phyloP scores from a whole-genome alignment of 2,888 invertebrate genomes.

The Folsomia candida region DNA sequence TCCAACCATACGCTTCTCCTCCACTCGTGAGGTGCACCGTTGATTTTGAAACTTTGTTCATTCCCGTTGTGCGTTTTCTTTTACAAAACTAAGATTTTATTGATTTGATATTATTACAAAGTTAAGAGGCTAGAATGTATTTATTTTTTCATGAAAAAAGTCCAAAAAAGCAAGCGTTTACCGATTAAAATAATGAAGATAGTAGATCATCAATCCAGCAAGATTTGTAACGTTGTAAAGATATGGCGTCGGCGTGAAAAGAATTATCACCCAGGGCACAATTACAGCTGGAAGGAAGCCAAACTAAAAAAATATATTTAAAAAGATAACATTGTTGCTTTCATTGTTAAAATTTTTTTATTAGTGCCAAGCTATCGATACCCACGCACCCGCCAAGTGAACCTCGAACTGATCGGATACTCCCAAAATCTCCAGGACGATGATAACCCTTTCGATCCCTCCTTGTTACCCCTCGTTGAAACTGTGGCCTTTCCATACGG shows the following conservation, averaged over 20 bases:
- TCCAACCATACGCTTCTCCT: too few species aligned
- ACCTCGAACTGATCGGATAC: neutral
- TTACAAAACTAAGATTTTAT: too few species aligned
- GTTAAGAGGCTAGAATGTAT: too few species aligned
- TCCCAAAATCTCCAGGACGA: neutral
- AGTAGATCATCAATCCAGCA: neutral
- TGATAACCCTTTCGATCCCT: neutral
- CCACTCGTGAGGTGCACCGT: too few species aligned
- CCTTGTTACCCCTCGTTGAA: too few species aligned
- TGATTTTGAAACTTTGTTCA: too few species aligned
- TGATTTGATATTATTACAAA: too few species aligned
- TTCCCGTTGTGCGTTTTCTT: too few species aligned
- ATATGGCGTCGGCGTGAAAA: neutral
- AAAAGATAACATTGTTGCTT: too few species aligned
- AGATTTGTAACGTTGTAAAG: neutral
- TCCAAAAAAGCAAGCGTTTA: too few species aligned
- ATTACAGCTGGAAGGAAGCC: neutral
- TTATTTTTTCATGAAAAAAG: too few species aligned
- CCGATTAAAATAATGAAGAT: neutral
- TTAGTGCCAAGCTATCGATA: too few species aligned
- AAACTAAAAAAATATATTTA: neutral
- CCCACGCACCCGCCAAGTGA: neutral
- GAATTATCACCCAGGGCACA: neutral
- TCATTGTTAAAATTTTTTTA: neutral
- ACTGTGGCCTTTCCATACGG: neutral